Evolutionary conservation across 2,797 vertebrate species (phyloP).

Genomic region (Threskiornis aethiopicus): DNA sequence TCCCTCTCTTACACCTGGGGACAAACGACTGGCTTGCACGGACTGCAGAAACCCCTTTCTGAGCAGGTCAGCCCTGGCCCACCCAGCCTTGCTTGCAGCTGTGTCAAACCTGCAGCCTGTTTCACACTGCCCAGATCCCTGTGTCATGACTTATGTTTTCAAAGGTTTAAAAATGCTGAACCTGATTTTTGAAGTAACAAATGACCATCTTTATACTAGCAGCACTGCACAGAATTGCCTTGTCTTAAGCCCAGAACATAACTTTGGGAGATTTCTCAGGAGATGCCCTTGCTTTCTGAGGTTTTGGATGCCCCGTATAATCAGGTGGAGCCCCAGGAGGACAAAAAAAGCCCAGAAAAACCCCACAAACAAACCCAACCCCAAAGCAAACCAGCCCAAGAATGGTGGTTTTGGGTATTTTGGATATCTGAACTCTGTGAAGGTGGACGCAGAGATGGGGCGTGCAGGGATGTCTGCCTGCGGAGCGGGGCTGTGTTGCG

Average conservation of each 20-base stretch:
- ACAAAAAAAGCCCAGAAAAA: not conserved
- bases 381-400: not conserved
- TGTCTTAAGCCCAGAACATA: not conserved
- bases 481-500: accelerated
- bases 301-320: not conserved
- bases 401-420: not conserved
- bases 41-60: not conserved
- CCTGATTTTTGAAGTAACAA: not conserved
- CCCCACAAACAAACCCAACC: not conserved
- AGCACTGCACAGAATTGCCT: not conserved
- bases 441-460: not conserved
- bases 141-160: not conserved
- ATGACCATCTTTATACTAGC: not conserved
- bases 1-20: not conserved
- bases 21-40: accelerated
- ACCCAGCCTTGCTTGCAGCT: not conserved
- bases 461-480: not conserved
- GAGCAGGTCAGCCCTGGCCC: not conserved
- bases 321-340: not conserved
- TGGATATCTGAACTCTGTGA: not conserved
- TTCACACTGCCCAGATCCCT: accelerated
- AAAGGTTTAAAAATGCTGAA: not conserved
- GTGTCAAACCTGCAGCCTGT: not conserved
- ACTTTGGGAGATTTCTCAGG: not conserved
- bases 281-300: not conserved